Evolutionary conservation across 2,888 invertebrate genomes (phyloP).

Genomic region (Orthonychiurus folsomi): DNA sequence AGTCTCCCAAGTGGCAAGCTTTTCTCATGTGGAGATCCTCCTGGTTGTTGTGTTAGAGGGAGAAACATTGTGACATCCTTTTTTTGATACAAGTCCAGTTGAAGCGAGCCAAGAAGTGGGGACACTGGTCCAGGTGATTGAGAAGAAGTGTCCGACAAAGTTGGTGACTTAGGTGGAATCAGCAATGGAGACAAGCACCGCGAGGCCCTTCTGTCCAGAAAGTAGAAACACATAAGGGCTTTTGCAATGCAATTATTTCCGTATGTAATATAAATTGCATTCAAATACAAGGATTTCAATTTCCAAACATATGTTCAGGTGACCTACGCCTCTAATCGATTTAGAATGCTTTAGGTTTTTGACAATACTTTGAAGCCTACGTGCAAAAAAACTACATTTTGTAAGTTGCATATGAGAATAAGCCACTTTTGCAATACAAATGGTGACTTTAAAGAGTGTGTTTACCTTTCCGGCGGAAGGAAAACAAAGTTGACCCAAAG

Average conservation of each 20-base stretch:
- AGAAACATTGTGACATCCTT: conserved; percentile 69
- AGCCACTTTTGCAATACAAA: no score
- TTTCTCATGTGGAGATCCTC: conserved; percentile 50
- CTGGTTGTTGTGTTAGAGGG: conserved; percentile 49
- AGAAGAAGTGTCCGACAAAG: conserved; percentile 43
- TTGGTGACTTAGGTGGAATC: conserved; percentile 48
- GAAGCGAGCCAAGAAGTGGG: conserved; percentile 64
- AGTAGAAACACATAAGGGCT: no score
- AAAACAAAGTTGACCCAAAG: no score
- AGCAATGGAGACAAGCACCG: conserved; percentile 68
- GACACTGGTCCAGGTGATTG: conserved; percentile 45
- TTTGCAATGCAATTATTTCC: no score
- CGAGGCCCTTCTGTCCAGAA: conserved; percentile 29
- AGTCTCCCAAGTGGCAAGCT: conserved; percentile 57
- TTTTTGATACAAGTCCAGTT: conserved; percentile 76
- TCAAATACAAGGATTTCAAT: conserved; percentile 2
- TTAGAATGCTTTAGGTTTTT: no score
- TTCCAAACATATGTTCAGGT: neutral
- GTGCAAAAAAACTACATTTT: no score
- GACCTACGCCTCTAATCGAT: no score
- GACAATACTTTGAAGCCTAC: no score
- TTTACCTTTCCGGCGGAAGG: no score
- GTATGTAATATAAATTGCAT: no score
- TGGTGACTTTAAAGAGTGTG: no score
- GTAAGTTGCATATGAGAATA: no score